These are phyloP conservation scores for Drosophila sproati DNA, from an alignment of 1,140 invertebrate genomes.

Conservation along the genomic window DNA sequence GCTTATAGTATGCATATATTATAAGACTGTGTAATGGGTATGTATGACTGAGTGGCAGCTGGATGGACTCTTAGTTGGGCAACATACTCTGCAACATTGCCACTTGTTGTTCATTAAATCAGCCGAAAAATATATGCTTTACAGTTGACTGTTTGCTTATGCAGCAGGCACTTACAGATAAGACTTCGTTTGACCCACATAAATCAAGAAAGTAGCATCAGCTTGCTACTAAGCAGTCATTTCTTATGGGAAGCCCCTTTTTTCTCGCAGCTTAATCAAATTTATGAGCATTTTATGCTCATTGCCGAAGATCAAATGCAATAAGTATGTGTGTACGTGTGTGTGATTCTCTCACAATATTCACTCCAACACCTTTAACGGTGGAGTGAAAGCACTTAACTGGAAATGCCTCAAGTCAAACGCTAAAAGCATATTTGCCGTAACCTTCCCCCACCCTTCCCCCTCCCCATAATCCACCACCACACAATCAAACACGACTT, in stretches of 20 bases:
- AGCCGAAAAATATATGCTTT: slow-evolving; percentile 6
- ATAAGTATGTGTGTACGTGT: slow-evolving; percentile 64
- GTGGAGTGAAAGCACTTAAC: slow-evolving; percentile 71
- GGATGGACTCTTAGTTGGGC: not conserved
- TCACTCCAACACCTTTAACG: slow-evolving; percentile 69
- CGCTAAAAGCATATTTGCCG: slow-evolving; percentile 68
- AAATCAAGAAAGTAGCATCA: slow-evolving; percentile 32
- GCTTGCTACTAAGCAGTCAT: too few relatives aligned
- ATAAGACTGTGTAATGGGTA: not conserved
- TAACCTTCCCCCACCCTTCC: slow-evolving; percentile 46
- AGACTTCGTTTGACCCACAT: slow-evolving; percentile 19
- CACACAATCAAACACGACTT: not conserved
- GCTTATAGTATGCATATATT: not conserved
- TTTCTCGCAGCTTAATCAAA: slow-evolving; percentile 63
- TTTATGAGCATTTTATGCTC: slow-evolving; percentile 78
- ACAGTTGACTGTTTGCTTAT: slow-evolving; percentile 17
- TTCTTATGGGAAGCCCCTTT: not conserved
- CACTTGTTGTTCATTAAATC: slow-evolving; percentile 10
- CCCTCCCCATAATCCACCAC: slow-evolving; percentile 1
- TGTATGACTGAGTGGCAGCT: too few relatives aligned
- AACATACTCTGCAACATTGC: not conserved
- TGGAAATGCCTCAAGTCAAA: slow-evolving; percentile 77
- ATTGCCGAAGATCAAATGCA: slow-evolving; percentile 71
- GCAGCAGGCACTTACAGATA: slow-evolving; percentile 19
- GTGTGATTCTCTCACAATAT: slow-evolving; percentile 64